Base-by-base conservation (phyloP, 1,140 invertebrate genomes). In the Camponotus vicinus region DNA sequence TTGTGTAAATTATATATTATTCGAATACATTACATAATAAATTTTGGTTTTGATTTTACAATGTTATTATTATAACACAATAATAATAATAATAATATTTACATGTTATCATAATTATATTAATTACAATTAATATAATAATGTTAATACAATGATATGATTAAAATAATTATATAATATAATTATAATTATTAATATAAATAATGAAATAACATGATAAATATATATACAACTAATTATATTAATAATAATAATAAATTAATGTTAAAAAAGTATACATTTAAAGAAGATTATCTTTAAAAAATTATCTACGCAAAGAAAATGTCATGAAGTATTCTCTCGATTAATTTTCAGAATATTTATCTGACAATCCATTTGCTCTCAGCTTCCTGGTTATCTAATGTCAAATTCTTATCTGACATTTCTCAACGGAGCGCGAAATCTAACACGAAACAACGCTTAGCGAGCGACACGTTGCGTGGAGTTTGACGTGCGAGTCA, bases 361-460 rank as follows among this genome's bases (percentile, higher is more conserved):
- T 34, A 27, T n/a, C 40, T 42, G 21, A 40, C 57, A 32, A 8
- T 77, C 9, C 8, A 13, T 61, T 76, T 63, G 57, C 57, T 63
- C 27, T 34, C 18, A 32, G 57, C 34, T 77, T 63, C 27, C 37
- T 45, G 75, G 75, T 77, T 63, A 63, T 77, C 57, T 63, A 77
- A 77, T 7, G 75, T 77, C 73, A 61, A 45, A 77, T n/a, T 32
- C 37, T 63, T 61, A 21, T 61, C 55, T 42, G 9, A 21, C 73
- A 76, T 18, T 15, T 77, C 15, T 45, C 57, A 63, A 8, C 21
- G 75, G 63, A 63, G 57, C 75, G 75, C 75, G 75, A 63, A 77
- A 77, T 77, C 27, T 77, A 77, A 77, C 73, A 76, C 21, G 73
- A 76, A 76, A 61, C 75, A 15, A 18, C 40, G 75, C 40, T 77